Base-by-base conservation (phyloP, 2,888 invertebrate genomes). In the Agrochola macilenta region DNA sequence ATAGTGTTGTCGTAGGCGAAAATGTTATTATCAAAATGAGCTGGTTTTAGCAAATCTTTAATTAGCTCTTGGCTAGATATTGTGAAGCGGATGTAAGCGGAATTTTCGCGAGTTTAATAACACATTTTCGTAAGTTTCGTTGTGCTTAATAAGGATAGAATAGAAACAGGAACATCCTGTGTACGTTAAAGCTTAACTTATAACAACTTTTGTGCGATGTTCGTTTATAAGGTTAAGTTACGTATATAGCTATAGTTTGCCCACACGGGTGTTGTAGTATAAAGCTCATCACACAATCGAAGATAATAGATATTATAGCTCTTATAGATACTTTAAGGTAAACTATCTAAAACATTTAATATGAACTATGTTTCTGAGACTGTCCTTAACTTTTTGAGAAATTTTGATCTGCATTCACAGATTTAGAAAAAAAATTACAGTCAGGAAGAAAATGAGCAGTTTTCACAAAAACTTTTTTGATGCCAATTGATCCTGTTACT, bases 1-100 rank as follows among this genome's bases (percentile, higher is more conserved):
- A 82, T 70, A 74, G 69, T 71, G 66, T 9, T 65, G 65, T 69
- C 52, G 46, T 66, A 79, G 66, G 43, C 26, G 35, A 63, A 63
- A 2, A 46, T 73, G 70, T 52, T 70, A 70, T 5, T 65, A 63
- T 66, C 57, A 39, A 66, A 78, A 52, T 63, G 12, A 17, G 49
- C 12, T 20, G n/a, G 57, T 17, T 43, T 69, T 23, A 77, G 26
- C 1, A 26, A 80, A 72, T 69, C 23, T 54, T 52, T 73, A 49
- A 73, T 52, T 65, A 73, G 26, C 12, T 63, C 26, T 61, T 57
- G 14, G 39, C 60, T 30, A 35, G 35, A 43, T 61, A 65, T 61
- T 77, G 23, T 43, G n/a, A 43, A 66, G 9, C 35, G 23, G 35
- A 39, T 69, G 35, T 46, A 14, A 60, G 52, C 8, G 12, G 2